Evolutionary conservation across 2,113 vertebrate species (phyloP), one percentile per base, ranked within the genome.

Genomic region (Bubo scandiacus): DNA sequence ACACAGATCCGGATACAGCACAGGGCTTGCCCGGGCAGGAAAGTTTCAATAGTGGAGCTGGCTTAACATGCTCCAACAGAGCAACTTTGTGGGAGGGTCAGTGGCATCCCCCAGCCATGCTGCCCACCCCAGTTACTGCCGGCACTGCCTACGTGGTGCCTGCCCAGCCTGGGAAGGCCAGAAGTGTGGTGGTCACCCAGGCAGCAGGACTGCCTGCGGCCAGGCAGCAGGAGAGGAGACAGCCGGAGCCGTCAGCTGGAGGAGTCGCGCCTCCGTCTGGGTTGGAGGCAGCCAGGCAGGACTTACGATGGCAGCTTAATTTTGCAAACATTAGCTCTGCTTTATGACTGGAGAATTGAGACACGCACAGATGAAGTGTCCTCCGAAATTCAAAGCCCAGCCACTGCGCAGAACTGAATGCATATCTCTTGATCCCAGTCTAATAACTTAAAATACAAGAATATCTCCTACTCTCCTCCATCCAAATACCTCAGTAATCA

Each of bases 291-390:
- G 89, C 79, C 92, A 78, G 88, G 91, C 94, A 92, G 73, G 32
- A 38, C 47, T 62, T 9, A 11, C 0, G 1, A 59, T 2, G n/a
- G 95, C 94, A 92, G 91, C 51, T 58, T 36, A 2, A 38, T 61
- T 86, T 32, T 78, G 81, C 82, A 71, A 83, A 71, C 26, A 3
- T 77, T 27, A 47, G 42, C 85, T 63, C 88, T 90, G 88, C 49
- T 94, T 81, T 67, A 51, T 0, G 0, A 11, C 68, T 42, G 15
- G 29, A 90, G 86, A 65, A 38, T 1, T 54, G 81, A 81, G 77
- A 67, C 51, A 13, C 0, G 0, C 40, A 10, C 36, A 77, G 71
- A 77, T 5, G 16, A 84, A 77, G 51, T 0, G 0, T 7, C 81
- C 2, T 23, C 81, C 32, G 58, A 74, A 90, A 92, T 38, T 25